Base-by-base conservation (phyloP, 2,888 invertebrate genomes). In the Orchestes rusci region DNA sequence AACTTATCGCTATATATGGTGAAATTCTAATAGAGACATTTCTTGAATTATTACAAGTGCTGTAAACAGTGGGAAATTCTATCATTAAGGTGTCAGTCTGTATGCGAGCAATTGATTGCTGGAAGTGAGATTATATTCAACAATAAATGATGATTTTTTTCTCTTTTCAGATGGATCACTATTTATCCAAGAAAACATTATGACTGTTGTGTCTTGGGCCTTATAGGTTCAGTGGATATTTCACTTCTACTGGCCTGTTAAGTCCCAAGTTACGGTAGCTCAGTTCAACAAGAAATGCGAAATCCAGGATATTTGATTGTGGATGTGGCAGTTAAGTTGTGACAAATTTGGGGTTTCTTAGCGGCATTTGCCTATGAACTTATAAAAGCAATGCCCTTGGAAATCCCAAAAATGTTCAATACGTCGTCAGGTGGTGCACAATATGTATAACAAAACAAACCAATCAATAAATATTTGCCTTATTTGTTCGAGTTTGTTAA, bases 201-300 rank as follows among this genome's bases (percentile, higher is more conserved):
- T n/a, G n/a, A n/a, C n/a, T n/a, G 10, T 23, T 23, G 36, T 27
- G 72, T 72, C 72, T 68, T 76, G 82, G 82, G 82, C 76, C 80
- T 82, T 82, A 76, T 77, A 75, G 81, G 82, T 76, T 78, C 73
- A 73, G 75, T 73, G 74, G 75, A 76, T 77, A 72, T 72, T 65
- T 56, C 49, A 61, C 70, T 71, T 76, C 80, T 83, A 83, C 83
- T 84, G 83, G 83, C 83, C 83, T 84, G 82, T 83, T 83, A 84
- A 84, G 83, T 84, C 83, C 83, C 83, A 82, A 83, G 82, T 75
- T 73, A n/a, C 56, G 60, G 66, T 59, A 50, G 52, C 45, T 43
- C 30, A 53, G 19, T 36, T 37, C 37, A 17, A 16, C 16, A 10
- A 29, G 12, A 13, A 31, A 4, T 23, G 5, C 23, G 10, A 23